A percentile compares a stretch with the other conserved stretches of the same genome.
Conservation (phyloP, 2,797 vertebrate genomes). For the Tympanoctomys barrerae region DNA sequence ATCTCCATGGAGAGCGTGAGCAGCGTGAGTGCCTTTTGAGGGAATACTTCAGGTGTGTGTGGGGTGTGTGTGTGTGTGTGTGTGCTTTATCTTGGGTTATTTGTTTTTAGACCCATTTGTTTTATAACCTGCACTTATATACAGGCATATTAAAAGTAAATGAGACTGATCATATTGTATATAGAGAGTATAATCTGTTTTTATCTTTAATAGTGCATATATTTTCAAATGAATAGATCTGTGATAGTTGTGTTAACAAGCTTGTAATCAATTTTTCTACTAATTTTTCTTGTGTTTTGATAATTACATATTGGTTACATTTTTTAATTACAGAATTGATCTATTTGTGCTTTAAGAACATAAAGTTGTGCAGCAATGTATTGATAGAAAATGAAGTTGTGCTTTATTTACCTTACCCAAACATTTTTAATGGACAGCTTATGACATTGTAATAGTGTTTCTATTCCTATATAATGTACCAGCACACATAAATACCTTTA, state of each 20-base stretch:
- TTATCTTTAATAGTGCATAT: conserved; percentile 3
- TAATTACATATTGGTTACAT: conserved; percentile 27
- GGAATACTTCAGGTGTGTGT: not conserved
- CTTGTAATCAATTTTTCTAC: conserved; percentile 28
- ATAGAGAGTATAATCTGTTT: conserved; percentile 4
- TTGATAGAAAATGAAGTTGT: conserved; percentile 41
- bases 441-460: conserved; percentile 13
- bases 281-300: conserved; percentile 20
- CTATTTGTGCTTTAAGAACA: conserved; percentile 14
- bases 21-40: conserved; percentile 9
- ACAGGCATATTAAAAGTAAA: conserved; percentile 31
- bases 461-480: not conserved
- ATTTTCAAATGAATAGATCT: conserved; percentile 26
- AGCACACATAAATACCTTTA: not conserved
- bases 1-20: not conserved
- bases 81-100: conserved; percentile 3
- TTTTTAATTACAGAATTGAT: not conserved
- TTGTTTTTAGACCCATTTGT: conserved; percentile 38
- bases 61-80: too few species aligned
- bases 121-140: conserved; percentile 31
- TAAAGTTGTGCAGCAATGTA: conserved; percentile 13
- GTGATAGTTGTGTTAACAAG: conserved; percentile 9
- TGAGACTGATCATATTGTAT: not conserved
- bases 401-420: not conserved
- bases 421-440: conserved; percentile 41